phyloP scores from a whole-genome alignment of 2,113 vertebrate genomes.

The Butorides virescens region DNA sequence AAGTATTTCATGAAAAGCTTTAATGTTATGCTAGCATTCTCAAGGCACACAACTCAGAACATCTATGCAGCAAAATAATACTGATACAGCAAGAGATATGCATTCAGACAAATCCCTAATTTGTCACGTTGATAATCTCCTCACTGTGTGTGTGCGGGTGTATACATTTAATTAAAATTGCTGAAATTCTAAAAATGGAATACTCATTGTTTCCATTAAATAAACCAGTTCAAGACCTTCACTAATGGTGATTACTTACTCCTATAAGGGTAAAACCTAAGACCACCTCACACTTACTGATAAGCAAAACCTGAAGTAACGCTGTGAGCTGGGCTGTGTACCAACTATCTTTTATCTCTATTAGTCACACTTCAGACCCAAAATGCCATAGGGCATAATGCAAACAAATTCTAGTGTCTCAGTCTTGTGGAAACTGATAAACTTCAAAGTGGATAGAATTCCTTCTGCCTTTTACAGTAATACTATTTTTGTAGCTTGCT shows the following conservation, averaged over 20 bases:
- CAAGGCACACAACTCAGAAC: neutral
- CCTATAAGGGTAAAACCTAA: neutral
- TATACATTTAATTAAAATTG: neutral
- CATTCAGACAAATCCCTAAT: neutral
- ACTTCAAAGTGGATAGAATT: neutral
- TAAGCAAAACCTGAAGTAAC: neutral
- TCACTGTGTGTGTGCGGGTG: neutral
- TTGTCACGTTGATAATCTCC: neutral
- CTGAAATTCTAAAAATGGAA: neutral
- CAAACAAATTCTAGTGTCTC: rapidly evolving
- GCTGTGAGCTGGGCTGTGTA: neutral
- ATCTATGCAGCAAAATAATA: neutral
- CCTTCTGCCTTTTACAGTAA: neutral
- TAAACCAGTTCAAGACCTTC: neutral
- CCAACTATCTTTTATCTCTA: neutral
- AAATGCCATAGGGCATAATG: neutral
- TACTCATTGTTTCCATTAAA: neutral
- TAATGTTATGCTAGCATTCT: neutral
- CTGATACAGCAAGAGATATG: neutral
- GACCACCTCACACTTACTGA: neutral
- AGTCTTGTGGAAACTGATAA: neutral
- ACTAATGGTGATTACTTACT: neutral
- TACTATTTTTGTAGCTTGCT: neutral
- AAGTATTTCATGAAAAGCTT: neutral
- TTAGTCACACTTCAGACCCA: neutral